Percentiles rank a stretch among this genome's conserved stretches.
phyloP scores from a whole-genome alignment of 2,888 invertebrate species.

The Rhagium mordax region DNA sequence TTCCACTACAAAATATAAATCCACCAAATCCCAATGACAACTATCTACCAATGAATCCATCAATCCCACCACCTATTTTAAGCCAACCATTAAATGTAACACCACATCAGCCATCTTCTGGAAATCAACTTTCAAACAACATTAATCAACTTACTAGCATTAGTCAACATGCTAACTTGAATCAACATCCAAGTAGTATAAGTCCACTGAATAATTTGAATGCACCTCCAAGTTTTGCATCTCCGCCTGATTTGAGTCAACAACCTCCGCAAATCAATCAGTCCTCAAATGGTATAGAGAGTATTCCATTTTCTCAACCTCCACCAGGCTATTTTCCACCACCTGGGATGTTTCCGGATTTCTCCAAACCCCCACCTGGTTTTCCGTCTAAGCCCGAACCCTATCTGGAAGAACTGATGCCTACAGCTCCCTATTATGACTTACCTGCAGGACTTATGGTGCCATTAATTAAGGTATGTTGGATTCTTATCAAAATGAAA shows the following conservation, averaged over 20 bases:
- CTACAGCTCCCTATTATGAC: slow-evolving; percentile 96
- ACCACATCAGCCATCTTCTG: slow-evolving; percentile 5
- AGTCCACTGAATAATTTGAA: slow-evolving; percentile 21
- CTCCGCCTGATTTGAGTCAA: slow-evolving; percentile 49
- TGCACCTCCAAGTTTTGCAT: slow-evolving; percentile 44
- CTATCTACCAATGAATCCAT: slow-evolving; percentile 64
- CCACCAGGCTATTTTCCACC: slow-evolving; percentile 73
- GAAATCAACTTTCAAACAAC: slow-evolving; percentile 6
- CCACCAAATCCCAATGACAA: slow-evolving; percentile 52
- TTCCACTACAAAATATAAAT: slow-evolving; percentile 51
- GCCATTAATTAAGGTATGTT: slow-evolving; percentile 89
- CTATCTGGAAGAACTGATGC: slow-evolving; percentile 83
- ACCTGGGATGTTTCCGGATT: slow-evolving; percentile 80
- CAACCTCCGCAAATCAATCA: slow-evolving; percentile 48
- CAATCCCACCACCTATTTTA: slow-evolving; percentile 67
- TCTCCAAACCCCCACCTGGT: slow-evolving; percentile 90
- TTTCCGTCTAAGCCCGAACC: slow-evolving; percentile 71
- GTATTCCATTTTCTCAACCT: slow-evolving; percentile 71
- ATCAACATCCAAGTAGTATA: slow-evolving; percentile 57
- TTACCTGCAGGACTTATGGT: slow-evolving; percentile 98
- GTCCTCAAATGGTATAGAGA: slow-evolving; percentile 58
- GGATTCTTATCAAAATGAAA: slow-evolving; percentile 1
- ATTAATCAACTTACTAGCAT: slow-evolving; percentile 6
- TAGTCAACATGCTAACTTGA: slow-evolving; percentile 46
- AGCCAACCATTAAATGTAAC: slow-evolving; percentile 39